Evolutionary conservation across 37 sponge, comb jelly and placozoan genomes (phyloP), one percentile per base, ranked within the genome.

Genomic region (Petrosia ficiformis): DNA sequence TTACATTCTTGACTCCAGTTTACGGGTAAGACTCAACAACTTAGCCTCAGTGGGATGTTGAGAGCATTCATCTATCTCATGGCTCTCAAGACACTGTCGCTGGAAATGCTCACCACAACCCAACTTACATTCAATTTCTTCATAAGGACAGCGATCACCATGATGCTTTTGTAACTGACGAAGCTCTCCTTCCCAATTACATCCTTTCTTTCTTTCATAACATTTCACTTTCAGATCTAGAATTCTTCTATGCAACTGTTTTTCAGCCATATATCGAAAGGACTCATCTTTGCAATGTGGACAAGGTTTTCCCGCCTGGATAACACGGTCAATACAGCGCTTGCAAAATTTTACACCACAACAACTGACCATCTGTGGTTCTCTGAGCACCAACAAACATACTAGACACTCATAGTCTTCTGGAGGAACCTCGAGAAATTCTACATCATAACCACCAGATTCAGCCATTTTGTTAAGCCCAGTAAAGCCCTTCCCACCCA

Each of bases 331-430:
- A 1, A 80, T 60, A 59, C 80, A 71, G 4, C 4, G 1, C 25
- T 39, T 2, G 52, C 80, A 80, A 21, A 80, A 71, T 43, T 71
- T 39, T 21, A 40, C 6, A 0, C 80, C 80, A 59, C 80, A 79
- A 65, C 80, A 80, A 31, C 33, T 33, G 3, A 44, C 28, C 16
- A 61, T 54, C 31, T 61, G 44, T 4, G 80, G 80, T 19, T 80
- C 48, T 4, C 28, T 0, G 2, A 80, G 28, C 3, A 60, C 21
- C 44, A 42, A 48, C 14, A 30, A 24, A 39, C 80, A 80, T 19
- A 71, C 41, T 39, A 72, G 66, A 71, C 80, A 80, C 32, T 39
- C 10, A 21, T 43, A 37, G 8, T 71, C 10, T 24, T 59, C 56
- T 3, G 80, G 72, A 32, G 48, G 72, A 11, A 3, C 37, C 22